phyloP scores from a whole-genome alignment of 2,113 vertebrate species.

The Prinia subflava region DNA sequence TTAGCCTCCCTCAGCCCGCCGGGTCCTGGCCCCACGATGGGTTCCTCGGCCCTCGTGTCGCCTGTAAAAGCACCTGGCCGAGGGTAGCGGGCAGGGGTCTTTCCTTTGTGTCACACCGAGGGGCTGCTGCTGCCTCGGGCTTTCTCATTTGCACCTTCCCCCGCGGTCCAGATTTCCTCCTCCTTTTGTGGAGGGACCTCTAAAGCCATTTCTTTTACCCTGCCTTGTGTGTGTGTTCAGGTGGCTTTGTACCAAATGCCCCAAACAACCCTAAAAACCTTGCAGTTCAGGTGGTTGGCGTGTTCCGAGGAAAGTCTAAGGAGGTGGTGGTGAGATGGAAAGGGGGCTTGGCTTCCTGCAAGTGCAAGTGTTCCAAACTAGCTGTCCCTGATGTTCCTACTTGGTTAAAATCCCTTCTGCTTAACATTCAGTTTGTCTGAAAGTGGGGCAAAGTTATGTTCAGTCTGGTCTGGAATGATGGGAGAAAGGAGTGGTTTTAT shows the following conservation, averaged over 20 bases:
- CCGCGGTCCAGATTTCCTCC: fast-evolving
- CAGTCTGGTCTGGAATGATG: neutral
- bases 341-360: neutral
- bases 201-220: neutral
- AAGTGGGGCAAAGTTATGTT: neutral
- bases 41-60: fast-evolving
- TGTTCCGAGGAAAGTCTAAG: neutral
- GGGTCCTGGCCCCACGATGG: fast-evolving
- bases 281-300: neutral
- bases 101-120: fast-evolving
- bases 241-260: neutral
- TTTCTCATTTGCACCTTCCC: neutral
- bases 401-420: neutral
- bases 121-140: neutral
- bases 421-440: neutral
- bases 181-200: fast-evolving
- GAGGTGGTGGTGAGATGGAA: neutral
- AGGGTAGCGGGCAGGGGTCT: neutral
- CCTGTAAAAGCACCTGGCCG: neutral
- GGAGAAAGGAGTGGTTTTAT: neutral
- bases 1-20: fast-evolving
- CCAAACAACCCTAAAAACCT: neutral
- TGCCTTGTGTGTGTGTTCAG: fast-evolving
- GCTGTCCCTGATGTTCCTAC: fast-evolving
- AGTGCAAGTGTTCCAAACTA: fast-evolving